phyloP scores from a whole-genome alignment of 2,888 invertebrate species.

The Proisotoma minuta region DNA sequence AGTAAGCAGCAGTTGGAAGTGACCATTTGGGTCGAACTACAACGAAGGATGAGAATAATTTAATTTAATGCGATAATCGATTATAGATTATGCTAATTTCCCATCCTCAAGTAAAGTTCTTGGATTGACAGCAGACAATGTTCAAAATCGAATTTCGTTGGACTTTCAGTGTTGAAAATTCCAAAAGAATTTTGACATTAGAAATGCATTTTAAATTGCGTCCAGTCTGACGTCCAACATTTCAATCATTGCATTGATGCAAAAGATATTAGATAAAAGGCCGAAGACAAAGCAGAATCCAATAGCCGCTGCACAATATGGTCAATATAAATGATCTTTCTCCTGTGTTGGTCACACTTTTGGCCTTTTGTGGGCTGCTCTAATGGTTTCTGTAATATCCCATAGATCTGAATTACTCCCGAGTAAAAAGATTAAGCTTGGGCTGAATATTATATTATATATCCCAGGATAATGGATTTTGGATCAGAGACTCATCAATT shows the following conservation, averaged over 20 bases:
- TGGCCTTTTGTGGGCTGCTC: conserved; percentile 3
- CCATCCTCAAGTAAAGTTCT: too few relatives aligned
- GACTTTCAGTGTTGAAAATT: background rate
- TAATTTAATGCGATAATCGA: conserved; percentile 16
- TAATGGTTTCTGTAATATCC: conserved; percentile 7
- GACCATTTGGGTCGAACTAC: background rate
- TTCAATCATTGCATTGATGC: conserved; percentile 16
- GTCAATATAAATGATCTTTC: background rate
- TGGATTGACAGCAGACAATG: too few relatives aligned
- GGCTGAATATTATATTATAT: background rate
- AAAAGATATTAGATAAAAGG: too few relatives aligned
- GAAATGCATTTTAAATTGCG: conserved; percentile 10
- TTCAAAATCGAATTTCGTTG: too few relatives aligned
- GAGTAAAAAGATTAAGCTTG: conserved; percentile 7
- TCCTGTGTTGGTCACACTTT: conserved; percentile 1
- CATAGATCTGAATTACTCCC: background rate
- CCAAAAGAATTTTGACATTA: background rate
- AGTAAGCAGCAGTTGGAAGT: background rate
- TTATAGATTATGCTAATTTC: conserved; percentile 19
- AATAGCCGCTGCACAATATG: background rate
- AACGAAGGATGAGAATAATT: background rate
- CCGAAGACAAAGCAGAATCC: background rate
- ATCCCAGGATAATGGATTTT: conserved; percentile 30
- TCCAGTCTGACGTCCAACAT: background rate
- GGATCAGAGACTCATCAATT: conserved; percentile 42